phyloP scores from a whole-genome alignment of 2,888 invertebrate species.

The Cerastoderma edule region DNA sequence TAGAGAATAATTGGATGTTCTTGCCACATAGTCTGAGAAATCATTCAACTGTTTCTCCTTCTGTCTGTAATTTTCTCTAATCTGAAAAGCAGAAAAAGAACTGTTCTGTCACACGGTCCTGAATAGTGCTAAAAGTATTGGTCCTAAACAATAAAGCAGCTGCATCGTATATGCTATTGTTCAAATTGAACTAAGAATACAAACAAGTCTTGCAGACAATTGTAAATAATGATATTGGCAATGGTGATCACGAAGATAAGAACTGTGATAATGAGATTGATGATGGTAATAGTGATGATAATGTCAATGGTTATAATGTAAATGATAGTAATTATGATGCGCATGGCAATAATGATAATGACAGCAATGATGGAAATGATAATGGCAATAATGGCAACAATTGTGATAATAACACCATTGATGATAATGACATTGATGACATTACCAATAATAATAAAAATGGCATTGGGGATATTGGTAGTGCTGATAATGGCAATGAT shows the following conservation, averaged over 20 bases:
- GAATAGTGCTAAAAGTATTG: no score
- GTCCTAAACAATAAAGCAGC: no score
- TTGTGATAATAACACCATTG: background rate
- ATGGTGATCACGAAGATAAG: background rate
- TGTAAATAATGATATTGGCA: background rate
- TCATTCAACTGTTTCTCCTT: slow-evolving; percentile 80
- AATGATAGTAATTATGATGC: background rate
- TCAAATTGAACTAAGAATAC: no score
- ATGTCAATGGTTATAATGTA: background rate
- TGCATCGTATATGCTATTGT: no score
- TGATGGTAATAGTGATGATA: background rate
- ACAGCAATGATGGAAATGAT: background rate
- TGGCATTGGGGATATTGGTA: background rate
- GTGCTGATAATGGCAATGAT: background rate
- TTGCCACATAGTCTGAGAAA: slow-evolving; percentile 80
- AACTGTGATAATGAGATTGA: background rate
- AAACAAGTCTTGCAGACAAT: background rate
- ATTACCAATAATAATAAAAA: background rate
- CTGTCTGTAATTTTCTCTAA: slow-evolving; percentile 83
- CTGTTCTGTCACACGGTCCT: no score
- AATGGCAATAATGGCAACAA: background rate
- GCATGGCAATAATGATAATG: background rate
- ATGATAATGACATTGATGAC: background rate
- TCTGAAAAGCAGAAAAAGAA: no score
- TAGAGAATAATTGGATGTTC: slow-evolving; percentile 81